Evolutionary conservation across 2,888 invertebrate species (phyloP).

Genomic region (Phragmatobia fuliginosa): DNA sequence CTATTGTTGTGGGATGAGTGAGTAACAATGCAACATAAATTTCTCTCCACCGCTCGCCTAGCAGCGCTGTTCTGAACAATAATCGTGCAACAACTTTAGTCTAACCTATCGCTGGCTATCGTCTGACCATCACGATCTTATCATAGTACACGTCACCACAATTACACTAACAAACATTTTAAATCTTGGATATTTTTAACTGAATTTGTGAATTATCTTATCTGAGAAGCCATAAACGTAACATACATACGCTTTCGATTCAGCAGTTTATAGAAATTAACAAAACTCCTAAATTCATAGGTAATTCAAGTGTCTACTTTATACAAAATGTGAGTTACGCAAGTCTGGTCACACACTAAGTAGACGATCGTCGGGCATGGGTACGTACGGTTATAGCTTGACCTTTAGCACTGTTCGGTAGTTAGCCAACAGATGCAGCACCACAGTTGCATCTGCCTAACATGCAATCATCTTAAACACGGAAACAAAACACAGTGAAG

Average conservation of each 20-base stretch:
- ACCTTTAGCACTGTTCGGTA: slow-evolving; percentile 57
- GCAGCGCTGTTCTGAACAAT: slow-evolving; percentile 29
- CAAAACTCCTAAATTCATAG: slow-evolving; percentile 39
- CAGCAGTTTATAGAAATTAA: slow-evolving; percentile 24
- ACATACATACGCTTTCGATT: slow-evolving; percentile 19
- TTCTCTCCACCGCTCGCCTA: slow-evolving; percentile 14
- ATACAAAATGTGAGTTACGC: slow-evolving; percentile 34
- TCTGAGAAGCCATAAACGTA: not conserved
- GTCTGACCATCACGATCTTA: slow-evolving; percentile 28
- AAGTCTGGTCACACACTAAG: slow-evolving; percentile 29
- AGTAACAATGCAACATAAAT: slow-evolving; percentile 28
- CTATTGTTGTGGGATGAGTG: slow-evolving; percentile 19
- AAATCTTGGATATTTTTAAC: slow-evolving; percentile 35
- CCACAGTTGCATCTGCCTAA: slow-evolving; percentile 29
- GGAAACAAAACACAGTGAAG: slow-evolving; percentile 32
- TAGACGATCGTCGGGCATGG: slow-evolving; percentile 35
- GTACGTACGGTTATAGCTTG: slow-evolving; percentile 37
- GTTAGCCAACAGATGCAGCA: slow-evolving; percentile 54
- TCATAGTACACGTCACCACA: slow-evolving; percentile 28
- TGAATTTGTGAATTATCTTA: slow-evolving; percentile 17
- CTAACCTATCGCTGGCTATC: slow-evolving; percentile 20
- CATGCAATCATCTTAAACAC: slow-evolving; percentile 40
- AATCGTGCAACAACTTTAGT: slow-evolving; percentile 25
- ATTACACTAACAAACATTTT: slow-evolving; percentile 44
- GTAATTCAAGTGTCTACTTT: slow-evolving; percentile 35